Percentiles rank a stretch among this genome's conserved stretches.
These are phyloP conservation scores for Xestia sexstrigata DNA, from an alignment of 2,888 invertebrate species.

Conservation along the genomic window DNA sequence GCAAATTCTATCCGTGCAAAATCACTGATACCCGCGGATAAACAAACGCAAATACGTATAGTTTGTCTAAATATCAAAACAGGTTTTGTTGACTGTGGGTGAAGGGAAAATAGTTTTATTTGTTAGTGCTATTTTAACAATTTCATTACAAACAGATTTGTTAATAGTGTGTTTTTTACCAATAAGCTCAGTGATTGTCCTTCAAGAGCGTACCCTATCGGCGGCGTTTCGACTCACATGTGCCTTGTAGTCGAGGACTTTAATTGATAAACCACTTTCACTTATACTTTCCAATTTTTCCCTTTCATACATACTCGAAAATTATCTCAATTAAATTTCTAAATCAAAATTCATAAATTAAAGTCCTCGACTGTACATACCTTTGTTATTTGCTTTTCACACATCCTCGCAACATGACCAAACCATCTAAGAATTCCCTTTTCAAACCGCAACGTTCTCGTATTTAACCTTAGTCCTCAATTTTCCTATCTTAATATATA, in stretches of 20 bases:
- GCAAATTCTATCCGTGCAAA: neutral
- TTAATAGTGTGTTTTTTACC: neutral
- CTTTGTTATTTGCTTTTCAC: no score
- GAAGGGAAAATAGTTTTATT: neutral
- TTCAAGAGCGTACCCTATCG: neutral
- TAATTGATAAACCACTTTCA: no score
- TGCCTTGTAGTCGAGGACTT: neutral
- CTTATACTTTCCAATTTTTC: no score
- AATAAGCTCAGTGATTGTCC: neutral
- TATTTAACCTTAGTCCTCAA: neutral
- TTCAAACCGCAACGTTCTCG: neutral
- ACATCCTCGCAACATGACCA: neutral
- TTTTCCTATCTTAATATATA: no score
- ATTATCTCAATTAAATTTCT: no score
- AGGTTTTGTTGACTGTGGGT: neutral
- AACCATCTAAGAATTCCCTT: neutral
- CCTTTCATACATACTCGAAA: no score
- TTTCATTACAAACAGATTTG: neutral
- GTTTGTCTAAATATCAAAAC: neutral
- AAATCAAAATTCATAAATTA: no score
- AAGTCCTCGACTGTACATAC: no score
- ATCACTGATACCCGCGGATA: neutral
- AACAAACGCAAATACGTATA: neutral
- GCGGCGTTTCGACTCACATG: neutral
- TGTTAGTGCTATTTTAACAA: neutral